Evolutionary conservation across 1,140 invertebrate genomes (phyloP).

Genomic region (Dendrolimus punctatus): DNA sequence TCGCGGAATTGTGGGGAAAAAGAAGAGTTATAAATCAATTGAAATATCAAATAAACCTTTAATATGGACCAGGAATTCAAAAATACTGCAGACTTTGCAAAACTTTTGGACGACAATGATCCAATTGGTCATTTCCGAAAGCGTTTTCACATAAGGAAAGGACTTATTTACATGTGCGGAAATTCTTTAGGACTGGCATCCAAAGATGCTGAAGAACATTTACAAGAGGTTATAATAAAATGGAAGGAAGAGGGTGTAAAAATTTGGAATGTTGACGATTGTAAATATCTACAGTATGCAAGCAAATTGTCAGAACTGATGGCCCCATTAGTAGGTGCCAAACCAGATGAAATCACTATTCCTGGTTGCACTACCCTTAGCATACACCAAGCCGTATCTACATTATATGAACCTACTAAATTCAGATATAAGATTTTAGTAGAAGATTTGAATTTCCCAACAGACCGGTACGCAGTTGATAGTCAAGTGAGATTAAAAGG

Average conservation of each 20-base stretch:
- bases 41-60: too few relatives aligned
- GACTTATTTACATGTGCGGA: conserved; percentile 49
- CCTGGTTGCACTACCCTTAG: conserved; percentile 38
- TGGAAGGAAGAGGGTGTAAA: conserved; percentile 51
- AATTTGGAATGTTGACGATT: conserved; percentile 37
- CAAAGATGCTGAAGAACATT: conserved; percentile 38
- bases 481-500: conserved; percentile 48
- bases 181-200: conserved; percentile 50
- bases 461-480: conserved; percentile 53
- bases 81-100: conserved; percentile 30
- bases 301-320: conserved; percentile 37
- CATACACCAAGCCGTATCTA: conserved; percentile 51
- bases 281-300: conserved; percentile 46
- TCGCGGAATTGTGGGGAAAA: too few relatives aligned
- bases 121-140: conserved; percentile 32
- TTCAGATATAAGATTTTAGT: conserved; percentile 47
- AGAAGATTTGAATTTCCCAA: conserved; percentile 54
- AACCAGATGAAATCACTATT: conserved; percentile 39
- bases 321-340: conserved; percentile 38
- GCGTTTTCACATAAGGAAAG: conserved; percentile 39
- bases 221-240: conserved; percentile 24
- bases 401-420: conserved; percentile 48
- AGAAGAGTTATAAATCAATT: too few relatives aligned
- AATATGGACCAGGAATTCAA: conserved; percentile 18
- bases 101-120: conserved; percentile 45